Base-by-base conservation (phyloP, 2,797 vertebrate species). In the Austrolebias charrua region DNA sequence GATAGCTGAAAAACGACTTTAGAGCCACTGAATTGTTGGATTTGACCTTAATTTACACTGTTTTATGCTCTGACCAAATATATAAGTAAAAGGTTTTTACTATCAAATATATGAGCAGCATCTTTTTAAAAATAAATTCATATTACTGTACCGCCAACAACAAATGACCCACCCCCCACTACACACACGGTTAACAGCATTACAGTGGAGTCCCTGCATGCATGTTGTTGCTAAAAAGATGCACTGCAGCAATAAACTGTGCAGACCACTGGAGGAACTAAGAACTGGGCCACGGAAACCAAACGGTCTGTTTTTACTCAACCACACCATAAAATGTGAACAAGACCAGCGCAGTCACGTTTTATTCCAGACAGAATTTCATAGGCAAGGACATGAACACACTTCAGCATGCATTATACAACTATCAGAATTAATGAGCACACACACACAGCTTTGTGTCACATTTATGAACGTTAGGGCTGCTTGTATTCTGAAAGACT, bases 251-350 rank as follows among this genome's bases (percentile, higher is more conserved):
- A 18, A 16, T 16, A 47, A 70, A 15, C 6, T 53, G 24, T 20
- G 10, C n/a, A 50, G 42, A 66, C 60, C 52, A 71, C 35, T 2
- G 38, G 46, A 70, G 77, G 46, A 79, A n/a, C n/a, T n/a, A n/a
- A n/a, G n/a, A n/a, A 46, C 20, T 29, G 24, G 57, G 58, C 75
- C 66, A 76, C 76, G 66, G 71, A 79, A 84, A 73, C 44, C 6
- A 20, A n/a, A 15, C 5, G 42, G 9, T 7, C 0, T 60, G 6
- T 18, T 20, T n/a, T 66, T 14, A 54, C 33, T 35, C 4, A 31
- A 43, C 45, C 61, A 69, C 71, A 53, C 20, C 38, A 24, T 51
- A 15, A 4, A 9, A 1, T 38, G 20, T 35, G 13, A 75, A 1
- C 1, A 57, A 29, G 33, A 2, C 5, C 35, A 44, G 18, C 24